phyloP scores from a whole-genome alignment of 2,113 vertebrate genomes.

The Aphyosemion australe region DNA sequence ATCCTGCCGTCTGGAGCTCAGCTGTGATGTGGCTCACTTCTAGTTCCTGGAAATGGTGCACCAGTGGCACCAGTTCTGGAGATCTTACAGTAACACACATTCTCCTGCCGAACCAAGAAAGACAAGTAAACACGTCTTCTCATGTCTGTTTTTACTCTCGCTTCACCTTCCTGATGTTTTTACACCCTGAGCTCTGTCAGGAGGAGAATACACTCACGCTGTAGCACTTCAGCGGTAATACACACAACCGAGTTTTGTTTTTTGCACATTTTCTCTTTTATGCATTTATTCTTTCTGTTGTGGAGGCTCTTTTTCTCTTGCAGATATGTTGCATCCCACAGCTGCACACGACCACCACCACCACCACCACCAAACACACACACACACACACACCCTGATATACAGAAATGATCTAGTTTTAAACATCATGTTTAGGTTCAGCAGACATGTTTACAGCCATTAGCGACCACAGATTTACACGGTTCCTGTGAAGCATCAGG shows the following conservation, averaged over 20 bases:
- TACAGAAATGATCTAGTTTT: slow-evolving; percentile 23
- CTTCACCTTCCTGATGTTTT: slow-evolving; percentile 60
- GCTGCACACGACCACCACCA: background rate
- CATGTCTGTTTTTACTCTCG: slow-evolving; percentile 29
- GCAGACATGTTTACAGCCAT: slow-evolving; percentile 70
- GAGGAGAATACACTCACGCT: slow-evolving; percentile 22
- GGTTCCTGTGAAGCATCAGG: slow-evolving; percentile 32
- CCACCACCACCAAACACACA: slow-evolving; percentile 18
- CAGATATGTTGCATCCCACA: slow-evolving; percentile 3
- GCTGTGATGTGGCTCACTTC: too few species aligned
- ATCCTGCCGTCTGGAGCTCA: too few species aligned
- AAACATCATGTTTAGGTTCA: slow-evolving; percentile 64
- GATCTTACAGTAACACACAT: too few species aligned
- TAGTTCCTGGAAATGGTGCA: too few species aligned
- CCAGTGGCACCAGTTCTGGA: too few species aligned
- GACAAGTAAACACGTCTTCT: too few species aligned
- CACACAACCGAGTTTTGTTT: background rate
- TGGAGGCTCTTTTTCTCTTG: background rate
- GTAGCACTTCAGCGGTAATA: background rate
- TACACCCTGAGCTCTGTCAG: slow-evolving; percentile 50
- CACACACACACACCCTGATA: slow-evolving; percentile 16
- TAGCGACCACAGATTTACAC: slow-evolving; percentile 43
- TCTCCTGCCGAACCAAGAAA: too few species aligned
- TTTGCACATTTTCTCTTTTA: slow-evolving; percentile 22
- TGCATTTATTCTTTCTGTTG: too few species aligned